These are phyloP conservation scores for Crotalus horridus DNA, from an alignment of 2,113 vertebrate genomes.

Conservation along the genomic window DNA sequence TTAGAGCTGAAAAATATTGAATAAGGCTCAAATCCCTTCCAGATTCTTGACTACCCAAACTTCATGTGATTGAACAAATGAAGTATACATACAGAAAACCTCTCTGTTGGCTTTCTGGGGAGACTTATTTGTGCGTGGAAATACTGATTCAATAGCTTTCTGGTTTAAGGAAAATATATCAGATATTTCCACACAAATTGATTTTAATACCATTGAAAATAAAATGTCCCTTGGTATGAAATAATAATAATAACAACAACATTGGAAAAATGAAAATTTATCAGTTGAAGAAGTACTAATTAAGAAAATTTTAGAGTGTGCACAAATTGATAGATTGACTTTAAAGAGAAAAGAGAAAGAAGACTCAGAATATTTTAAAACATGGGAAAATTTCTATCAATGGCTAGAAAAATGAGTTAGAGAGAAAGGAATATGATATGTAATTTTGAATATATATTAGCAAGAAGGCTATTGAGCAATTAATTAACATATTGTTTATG, in stretches of 20 bases:
- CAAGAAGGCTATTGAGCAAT: too few species aligned
- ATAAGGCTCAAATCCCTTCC: neutral
- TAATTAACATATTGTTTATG: too few species aligned
- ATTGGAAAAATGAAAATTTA: too few species aligned
- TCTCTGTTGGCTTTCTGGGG: neutral
- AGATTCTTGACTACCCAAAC: neutral
- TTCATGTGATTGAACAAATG: neutral
- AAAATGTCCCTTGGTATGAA: neutral
- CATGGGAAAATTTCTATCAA: too few species aligned
- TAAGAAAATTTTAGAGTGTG: too few species aligned
- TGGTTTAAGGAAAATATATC: neutral
- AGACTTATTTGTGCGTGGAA: neutral
- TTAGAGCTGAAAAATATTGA: neutral
- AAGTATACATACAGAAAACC: neutral
- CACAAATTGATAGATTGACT: too few species aligned
- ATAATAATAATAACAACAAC: neutral
- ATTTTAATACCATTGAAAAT: neutral
- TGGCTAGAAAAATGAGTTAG: too few species aligned
- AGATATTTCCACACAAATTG: neutral
- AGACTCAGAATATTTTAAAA: too few species aligned
- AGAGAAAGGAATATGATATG: too few species aligned
- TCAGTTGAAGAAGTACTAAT: too few species aligned
- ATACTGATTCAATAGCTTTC: neutral
- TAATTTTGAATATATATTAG: too few species aligned
- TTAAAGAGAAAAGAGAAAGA: too few species aligned